Evolutionary conservation across 1,140 invertebrate genomes (phyloP).

Genomic region (Brachionus angularis): DNA sequence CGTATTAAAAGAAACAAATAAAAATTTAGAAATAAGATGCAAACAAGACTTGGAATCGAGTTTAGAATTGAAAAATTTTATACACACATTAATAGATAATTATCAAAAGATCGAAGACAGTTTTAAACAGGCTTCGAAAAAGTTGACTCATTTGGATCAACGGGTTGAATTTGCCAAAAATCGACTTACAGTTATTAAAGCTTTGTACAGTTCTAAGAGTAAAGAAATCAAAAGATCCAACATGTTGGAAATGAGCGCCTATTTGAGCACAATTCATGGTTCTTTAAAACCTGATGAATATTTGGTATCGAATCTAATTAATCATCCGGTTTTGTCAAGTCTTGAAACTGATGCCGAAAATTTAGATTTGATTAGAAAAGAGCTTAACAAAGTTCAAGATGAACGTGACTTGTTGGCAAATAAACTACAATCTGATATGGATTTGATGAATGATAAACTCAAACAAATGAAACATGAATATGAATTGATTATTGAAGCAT

Average conservation of each 20-base stretch:
- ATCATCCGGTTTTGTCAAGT: too few species aligned
- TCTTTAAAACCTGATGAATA: not conserved
- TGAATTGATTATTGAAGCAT: conserved; percentile 1
- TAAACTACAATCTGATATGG: not conserved
- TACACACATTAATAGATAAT: conserved; percentile 11
- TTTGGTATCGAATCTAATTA: too few species aligned
- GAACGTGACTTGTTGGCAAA: conserved; percentile 4
- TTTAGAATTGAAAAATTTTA: conserved; percentile 34
- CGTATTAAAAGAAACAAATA: conserved; percentile 6
- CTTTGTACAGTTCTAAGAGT: conserved; percentile 18
- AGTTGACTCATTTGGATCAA: conserved; percentile 33
- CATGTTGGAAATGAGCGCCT: not conserved
- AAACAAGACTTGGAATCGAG: conserved; percentile 1
- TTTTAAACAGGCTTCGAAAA: conserved; percentile 14
- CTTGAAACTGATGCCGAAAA: not conserved
- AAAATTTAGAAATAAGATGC: not conserved
- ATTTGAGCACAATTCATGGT: conserved; percentile 16
- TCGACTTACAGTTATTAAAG: conserved; percentile 30
- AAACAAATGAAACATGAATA: conserved; percentile 25
- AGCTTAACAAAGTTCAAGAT: not conserved
- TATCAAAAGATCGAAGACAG: conserved; percentile 39
- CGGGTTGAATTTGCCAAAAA: conserved; percentile 38
- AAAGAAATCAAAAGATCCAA: not conserved
- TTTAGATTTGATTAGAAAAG: not conserved
- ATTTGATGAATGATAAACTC: conserved; percentile 3